Percentiles rank a stretch among this genome's conserved stretches.
phyloP scores from a whole-genome alignment of 1,140 invertebrate species.

The Eueides isabella region DNA sequence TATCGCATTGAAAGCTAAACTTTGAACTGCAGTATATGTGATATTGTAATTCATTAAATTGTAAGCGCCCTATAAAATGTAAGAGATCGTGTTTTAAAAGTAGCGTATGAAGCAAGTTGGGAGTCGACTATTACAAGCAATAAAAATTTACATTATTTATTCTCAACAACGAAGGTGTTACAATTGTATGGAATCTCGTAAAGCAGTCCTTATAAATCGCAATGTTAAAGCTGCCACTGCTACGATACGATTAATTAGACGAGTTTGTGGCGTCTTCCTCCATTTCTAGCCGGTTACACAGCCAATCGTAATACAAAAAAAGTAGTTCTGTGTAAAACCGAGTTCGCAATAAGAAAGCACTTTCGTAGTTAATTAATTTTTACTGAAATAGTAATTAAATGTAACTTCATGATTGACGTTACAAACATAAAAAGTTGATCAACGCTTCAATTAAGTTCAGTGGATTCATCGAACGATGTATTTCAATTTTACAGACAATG shows the following conservation, averaged over 20 bases:
- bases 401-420: constrained; percentile 7
- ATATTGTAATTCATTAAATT: not conserved
- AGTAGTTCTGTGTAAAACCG: not conserved
- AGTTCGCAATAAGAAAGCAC: not conserved
- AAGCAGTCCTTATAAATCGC: constrained; percentile 24
- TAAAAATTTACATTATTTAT: constrained; percentile 21
- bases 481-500: constrained; percentile 8
- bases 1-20: constrained; percentile 23
- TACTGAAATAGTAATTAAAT: not conserved
- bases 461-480: constrained; percentile 12
- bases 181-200: constrained; percentile 10
- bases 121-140: not conserved
- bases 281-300: constrained; percentile 26
- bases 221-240: constrained; percentile 4
- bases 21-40: not conserved
- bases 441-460: constrained; percentile 9
- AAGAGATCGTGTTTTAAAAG: constrained; percentile 2
- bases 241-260: constrained; percentile 19
- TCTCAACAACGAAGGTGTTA: constrained; percentile 22
- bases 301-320: not conserved
- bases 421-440: constrained; percentile 8
- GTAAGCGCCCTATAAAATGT: not conserved
- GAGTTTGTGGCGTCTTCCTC: constrained; percentile 10
- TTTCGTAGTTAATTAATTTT: constrained; percentile 14
- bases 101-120: not conserved